Evolutionary conservation across 1,140 invertebrate genomes (phyloP), one percentile per base, ranked within the genome.

Genomic region (Rhagoletis pomonella): DNA sequence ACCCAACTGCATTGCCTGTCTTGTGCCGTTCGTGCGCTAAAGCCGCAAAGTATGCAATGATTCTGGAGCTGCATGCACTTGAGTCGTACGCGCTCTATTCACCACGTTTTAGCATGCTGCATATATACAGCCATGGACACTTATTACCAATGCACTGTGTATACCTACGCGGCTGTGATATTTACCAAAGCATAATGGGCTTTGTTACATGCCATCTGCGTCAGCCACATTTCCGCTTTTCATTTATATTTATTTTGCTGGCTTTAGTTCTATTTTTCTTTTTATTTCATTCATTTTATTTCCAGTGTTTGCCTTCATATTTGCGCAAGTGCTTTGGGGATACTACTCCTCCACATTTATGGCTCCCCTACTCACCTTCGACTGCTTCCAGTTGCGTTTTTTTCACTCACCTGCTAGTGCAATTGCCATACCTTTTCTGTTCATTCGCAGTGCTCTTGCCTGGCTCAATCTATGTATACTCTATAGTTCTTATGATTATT

Each of bases 261-360:
- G n/a, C n/a, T n/a, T n/a, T n/a, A n/a, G n/a, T n/a, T n/a, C n/a
- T n/a, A 12, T 60, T 62, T 86, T 60, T 59, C 62, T 86, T 44
- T 62, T 86, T 44, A 62, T 62, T 86, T 86, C 12, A n/a, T n/a
- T n/a, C n/a, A 55, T 86, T 60, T 77, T 86, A 50, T 86, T 62
- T 44, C 58, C 58, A 86, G 7, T 86, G 42, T 62, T 2, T 42
- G 2, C 55, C 42, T 81, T 81, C 44, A 47, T 67, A 10, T 67
- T 67, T 67, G 64, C 64, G 29, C 64, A 19, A 39, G 29, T 67
- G 10, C n/a, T 42, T 47, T 55, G 50, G n/a, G n/a, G n/a, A n/a
- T 55, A 55, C 4, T 47, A 10, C 39, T 17, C 42, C 67, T 14
- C 6, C 67, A 12, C 64, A 29, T 19, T 19, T 39, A 67, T 29